phyloP scores from a whole-genome alignment of 2,888 invertebrate genomes.

The Epirrhoe alternata region DNA sequence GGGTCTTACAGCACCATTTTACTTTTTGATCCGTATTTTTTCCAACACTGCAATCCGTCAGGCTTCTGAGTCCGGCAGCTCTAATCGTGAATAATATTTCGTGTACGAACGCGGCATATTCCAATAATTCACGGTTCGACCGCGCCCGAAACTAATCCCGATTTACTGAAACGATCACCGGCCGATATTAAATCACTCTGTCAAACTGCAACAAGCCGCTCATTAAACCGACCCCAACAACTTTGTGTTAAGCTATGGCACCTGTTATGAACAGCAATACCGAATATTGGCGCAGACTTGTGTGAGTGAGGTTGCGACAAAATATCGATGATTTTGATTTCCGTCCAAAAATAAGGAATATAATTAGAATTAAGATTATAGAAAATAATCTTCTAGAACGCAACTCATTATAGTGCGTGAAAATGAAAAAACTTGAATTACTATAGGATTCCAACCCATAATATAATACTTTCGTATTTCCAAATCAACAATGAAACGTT shows the following conservation, averaged over 20 bases:
- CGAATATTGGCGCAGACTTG: neutral
- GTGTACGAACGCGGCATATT: constrained; percentile 60
- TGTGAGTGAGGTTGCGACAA: neutral
- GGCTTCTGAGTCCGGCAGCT: constrained; percentile 38
- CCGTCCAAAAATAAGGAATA: neutral
- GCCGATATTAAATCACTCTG: constrained; percentile 80
- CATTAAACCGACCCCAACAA: constrained; percentile 64
- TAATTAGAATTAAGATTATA: no score
- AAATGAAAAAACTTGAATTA: no score
- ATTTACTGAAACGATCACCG: constrained; percentile 78
- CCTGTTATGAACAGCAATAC: constrained; percentile 56
- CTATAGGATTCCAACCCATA: no score
- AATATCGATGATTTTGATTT: neutral
- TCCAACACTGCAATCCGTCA: constrained; percentile 22
- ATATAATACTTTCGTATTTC: no score
- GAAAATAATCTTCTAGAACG: no score
- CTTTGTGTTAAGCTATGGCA: constrained; percentile 40
- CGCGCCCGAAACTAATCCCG: constrained; percentile 74
- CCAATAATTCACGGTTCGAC: constrained; percentile 73
- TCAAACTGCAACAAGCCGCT: constrained; percentile 80
- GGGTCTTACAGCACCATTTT: neutral
- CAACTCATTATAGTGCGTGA: no score
- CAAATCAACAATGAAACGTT: no score
- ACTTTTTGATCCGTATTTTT: constrained; percentile 16
- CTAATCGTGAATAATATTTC: constrained; percentile 53